A percentile compares a stretch with the other conserved stretches of the same genome.
Conservation (phyloP, 2,797 vertebrate species). For the Rhinogobio ventralis region DNA sequence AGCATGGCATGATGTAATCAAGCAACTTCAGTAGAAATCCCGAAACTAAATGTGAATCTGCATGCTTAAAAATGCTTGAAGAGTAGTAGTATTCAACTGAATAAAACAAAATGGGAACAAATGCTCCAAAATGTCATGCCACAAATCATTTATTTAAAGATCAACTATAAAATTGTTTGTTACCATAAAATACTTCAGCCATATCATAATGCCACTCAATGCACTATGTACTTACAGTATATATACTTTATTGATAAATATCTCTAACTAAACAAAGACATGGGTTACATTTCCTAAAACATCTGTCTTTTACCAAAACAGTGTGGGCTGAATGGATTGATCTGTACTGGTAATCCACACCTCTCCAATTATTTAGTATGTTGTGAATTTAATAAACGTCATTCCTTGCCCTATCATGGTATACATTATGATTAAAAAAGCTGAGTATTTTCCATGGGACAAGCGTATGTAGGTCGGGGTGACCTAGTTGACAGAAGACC, state of each 20-base stretch:
- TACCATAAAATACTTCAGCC: not conserved
- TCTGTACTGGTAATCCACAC: not conserved
- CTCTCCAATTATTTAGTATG: not conserved
- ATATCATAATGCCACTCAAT: not conserved
- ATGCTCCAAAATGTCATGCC: not conserved
- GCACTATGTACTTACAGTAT: not conserved
- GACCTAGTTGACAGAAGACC: constrained; percentile 70
- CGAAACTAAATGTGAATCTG: not conserved
- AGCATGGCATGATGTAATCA: constrained; percentile 45
- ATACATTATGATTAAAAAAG: constrained; percentile 58
- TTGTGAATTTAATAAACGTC: constrained; percentile 31
- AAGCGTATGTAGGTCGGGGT: constrained; percentile 69
- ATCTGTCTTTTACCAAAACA: not conserved
- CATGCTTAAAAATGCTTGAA: constrained; percentile 34
- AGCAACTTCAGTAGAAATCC: constrained; percentile 13
- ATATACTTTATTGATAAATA: not conserved
- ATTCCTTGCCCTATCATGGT: constrained; percentile 40
- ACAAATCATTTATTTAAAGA: not conserved
- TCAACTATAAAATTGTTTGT: constrained; percentile 10
- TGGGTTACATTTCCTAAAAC: not conserved
- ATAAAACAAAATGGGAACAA: constrained; percentile 30
- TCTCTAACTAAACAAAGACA: not conserved
- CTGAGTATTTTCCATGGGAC: constrained; percentile 65
- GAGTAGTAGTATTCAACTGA: constrained; percentile 8
- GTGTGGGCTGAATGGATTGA: not conserved